Evolutionary conservation across 2,113 vertebrate genomes (phyloP), one percentile per base, ranked within the genome.

Genomic region (Nymphicus hollandicus): DNA sequence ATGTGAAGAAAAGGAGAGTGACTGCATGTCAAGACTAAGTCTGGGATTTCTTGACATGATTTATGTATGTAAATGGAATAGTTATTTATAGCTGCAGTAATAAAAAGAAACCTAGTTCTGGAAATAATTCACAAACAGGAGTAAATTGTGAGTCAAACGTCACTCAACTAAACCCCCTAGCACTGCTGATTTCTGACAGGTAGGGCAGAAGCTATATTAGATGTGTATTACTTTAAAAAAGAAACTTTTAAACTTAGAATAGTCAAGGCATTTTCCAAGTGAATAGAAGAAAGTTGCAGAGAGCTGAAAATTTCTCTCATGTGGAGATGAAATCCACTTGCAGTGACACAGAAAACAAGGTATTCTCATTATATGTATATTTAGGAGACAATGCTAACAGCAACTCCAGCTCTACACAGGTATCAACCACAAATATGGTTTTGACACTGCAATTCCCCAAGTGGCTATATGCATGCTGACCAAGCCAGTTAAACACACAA

Each of bases 401-500:
- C 41, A 18, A 50, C 17, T 64, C 56, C 87, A 61, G 49, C 60
- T 22, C 13, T 11, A 50, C 16, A 8, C 33, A 33, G 25, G 23
- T 17, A 83, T 39, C 52, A 37, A 25, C 29, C 81, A 31, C 19
- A 66, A 44, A 39, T 41, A 60, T 5, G 3, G 19, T 35, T 60
- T 52, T 47, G 49, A 56, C 49, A 41, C 5, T 49, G 1, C 4
- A 76, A 49, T 35, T 70, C 72, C 46, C 39, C 44, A 20, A 37
- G 27, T 3, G 24, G 33, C 25, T 17, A 49, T 11, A 23, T 0
- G 2, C n/a, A 5, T 11, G 14, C 14, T 39, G 23, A 6, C 63
- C 16, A 7, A 78, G 53, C 7, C 44, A 35, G 35, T 31, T 46
- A 41, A 41, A 86, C 25, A 18, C 31, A 24, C 23, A 11, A 43